A percentile compares a stretch with the other conserved stretches of the same genome.
Conservation (phyloP, 1,140 invertebrate species). For the Drosophila asahinai region DNA sequence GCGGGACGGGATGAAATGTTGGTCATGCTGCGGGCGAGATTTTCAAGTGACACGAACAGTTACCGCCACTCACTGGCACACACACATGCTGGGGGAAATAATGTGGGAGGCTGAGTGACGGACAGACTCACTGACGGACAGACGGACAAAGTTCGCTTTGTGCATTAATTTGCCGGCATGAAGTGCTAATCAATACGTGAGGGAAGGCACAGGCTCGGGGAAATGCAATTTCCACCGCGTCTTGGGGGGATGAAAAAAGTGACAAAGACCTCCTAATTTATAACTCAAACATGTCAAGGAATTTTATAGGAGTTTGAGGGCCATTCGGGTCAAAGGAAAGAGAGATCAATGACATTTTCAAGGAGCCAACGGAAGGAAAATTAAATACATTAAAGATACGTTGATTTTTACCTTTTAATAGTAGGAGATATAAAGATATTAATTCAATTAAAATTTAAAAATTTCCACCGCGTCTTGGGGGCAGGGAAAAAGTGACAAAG, state of each 20-base stretch:
- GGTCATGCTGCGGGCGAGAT: conserved; percentile 70
- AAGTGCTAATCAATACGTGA: conserved; percentile 60
- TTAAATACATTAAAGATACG: background rate
- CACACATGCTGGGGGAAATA: conserved; percentile 1
- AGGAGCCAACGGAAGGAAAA: background rate
- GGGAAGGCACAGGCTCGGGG: conserved; percentile 7
- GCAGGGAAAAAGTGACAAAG: conserved; percentile 34
- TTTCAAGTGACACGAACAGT: conserved; percentile 62
- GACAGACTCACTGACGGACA: background rate
- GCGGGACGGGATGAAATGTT: conserved; percentile 46
- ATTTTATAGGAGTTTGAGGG: conserved; percentile 7
- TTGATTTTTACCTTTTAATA: no score
- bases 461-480: background rate
- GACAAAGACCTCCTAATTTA: conserved; percentile 39
- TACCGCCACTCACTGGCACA: conserved; percentile 28
- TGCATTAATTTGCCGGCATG: conserved; percentile 36
- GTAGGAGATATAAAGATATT: no score
- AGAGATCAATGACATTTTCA: conserved; percentile 36
- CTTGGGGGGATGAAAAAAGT: conserved; percentile 13
- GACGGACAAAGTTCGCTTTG: conserved; percentile 33
- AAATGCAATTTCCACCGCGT: conserved; percentile 17
- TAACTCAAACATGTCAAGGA: conserved; percentile 31
- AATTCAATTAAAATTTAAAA: background rate
- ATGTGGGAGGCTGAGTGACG: conserved; percentile 11
- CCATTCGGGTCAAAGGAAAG: background rate